Conservation (phyloP, 2,113 vertebrate genomes). For the Clarias magur region DNA sequence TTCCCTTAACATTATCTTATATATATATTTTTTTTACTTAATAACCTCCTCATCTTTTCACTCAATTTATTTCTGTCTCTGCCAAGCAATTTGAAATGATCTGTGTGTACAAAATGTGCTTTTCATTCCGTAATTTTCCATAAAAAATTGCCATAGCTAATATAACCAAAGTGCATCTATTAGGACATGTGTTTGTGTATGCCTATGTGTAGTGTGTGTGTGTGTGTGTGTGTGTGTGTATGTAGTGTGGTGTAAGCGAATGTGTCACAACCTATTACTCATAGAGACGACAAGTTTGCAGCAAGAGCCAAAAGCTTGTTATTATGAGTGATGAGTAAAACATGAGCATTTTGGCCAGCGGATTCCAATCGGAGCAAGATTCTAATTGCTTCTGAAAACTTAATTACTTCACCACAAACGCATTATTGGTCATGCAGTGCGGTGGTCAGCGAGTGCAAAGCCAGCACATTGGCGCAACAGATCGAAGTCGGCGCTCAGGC, state of each 20-base stretch:
- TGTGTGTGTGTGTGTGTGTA: background rate
- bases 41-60: background rate
- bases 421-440: background rate
- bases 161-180: background rate
- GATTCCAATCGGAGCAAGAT: background rate
- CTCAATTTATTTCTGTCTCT: background rate
- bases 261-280: background rate
- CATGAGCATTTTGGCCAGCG: background rate
- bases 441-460: background rate
- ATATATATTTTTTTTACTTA: background rate
- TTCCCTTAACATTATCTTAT: background rate
- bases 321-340: slow-evolving; percentile 25
- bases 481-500: background rate
- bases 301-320: slow-evolving; percentile 9
- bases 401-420: slow-evolving; percentile 25
- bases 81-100: background rate
- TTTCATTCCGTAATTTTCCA: background rate
- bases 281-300: background rate
- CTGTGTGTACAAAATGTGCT: background rate
- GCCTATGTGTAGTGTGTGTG: no score
- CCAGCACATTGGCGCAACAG: background rate
- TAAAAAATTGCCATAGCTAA: background rate
- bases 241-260: background rate
- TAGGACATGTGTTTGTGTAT: background rate
- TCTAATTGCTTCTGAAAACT: slow-evolving; percentile 20